Conservation (phyloP, 2,113 vertebrate genomes). For the Theropithecus gelada region DNA sequence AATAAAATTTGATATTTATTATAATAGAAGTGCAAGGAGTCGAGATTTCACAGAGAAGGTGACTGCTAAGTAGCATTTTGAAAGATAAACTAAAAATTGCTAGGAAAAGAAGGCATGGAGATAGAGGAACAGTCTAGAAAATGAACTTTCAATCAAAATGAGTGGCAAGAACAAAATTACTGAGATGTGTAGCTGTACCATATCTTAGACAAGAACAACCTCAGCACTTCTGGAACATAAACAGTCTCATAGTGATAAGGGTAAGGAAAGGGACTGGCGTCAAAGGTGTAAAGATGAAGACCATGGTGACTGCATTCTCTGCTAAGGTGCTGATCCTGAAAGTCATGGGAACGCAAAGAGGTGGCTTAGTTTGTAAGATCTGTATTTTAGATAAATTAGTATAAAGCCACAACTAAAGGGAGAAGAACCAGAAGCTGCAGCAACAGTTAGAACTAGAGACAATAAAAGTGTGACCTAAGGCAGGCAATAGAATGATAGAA, state of each 20-base stretch:
- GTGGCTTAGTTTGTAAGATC: neutral
- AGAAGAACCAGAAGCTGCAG: neutral
- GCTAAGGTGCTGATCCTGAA: neutral
- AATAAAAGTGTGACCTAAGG: neutral
- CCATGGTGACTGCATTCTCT: neutral
- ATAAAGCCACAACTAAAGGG: neutral
- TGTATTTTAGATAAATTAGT: neutral
- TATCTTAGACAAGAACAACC: no score
- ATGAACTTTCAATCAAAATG: neutral
- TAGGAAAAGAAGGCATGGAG: neutral
- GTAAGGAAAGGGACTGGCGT: neutral
- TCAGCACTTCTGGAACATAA: no score
- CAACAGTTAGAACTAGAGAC: neutral
- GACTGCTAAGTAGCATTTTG: neutral
- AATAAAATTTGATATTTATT: neutral
- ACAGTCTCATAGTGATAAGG: neutral
- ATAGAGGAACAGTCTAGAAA: neutral
- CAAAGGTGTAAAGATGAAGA: neutral
- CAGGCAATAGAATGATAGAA: neutral
- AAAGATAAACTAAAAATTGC: constrained; percentile 17
- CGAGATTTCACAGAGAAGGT: neutral
- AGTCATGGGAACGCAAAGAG: neutral
- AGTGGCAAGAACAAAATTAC: neutral
- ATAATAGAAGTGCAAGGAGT: neutral
- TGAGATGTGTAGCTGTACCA: neutral